Conservation (phyloP, 1,140 invertebrate species). For the Chlorops oryzae region DNA sequence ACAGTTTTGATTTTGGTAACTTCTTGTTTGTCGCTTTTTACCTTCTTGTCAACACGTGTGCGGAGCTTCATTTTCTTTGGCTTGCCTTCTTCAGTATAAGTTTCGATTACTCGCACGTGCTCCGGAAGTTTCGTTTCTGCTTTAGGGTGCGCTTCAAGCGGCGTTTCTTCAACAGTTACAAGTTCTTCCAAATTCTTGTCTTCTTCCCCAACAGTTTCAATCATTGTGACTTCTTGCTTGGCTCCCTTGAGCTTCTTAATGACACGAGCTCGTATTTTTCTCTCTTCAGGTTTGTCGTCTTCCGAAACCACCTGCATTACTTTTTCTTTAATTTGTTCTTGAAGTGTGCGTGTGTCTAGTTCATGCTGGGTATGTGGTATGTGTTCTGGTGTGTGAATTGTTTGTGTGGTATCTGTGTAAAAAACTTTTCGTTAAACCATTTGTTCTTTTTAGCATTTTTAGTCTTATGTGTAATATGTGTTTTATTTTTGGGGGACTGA, state of each 20-base stretch:
- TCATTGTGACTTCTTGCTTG: conserved; percentile 34
- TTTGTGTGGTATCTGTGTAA: conserved; percentile 49
- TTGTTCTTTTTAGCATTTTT: conserved; percentile 18
- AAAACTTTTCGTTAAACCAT: conserved; percentile 31
- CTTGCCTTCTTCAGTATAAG: too few relatives aligned
- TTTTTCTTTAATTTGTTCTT: conserved; percentile 20
- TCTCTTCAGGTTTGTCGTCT: conserved; percentile 21
- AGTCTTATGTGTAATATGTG: conserved; percentile 43
- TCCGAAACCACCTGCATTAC: conserved; percentile 22
- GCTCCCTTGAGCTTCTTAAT: conserved; percentile 28
- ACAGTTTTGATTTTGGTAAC: too few relatives aligned
- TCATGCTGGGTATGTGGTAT: conserved; percentile 49
- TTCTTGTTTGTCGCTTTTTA: too few relatives aligned
- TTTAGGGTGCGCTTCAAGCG: too few relatives aligned
- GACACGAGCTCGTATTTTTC: conserved; percentile 27
- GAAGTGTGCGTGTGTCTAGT: conserved; percentile 39
- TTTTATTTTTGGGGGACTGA: conserved; percentile 27
- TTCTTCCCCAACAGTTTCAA: conserved; percentile 25
- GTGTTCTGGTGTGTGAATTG: conserved; percentile 48
- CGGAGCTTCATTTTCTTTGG: too few relatives aligned
- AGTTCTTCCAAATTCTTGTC: too few relatives aligned
- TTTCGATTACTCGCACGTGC: too few relatives aligned
- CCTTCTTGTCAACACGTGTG: too few relatives aligned
- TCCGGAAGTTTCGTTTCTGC: too few relatives aligned
- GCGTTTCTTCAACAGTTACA: too few relatives aligned